phyloP scores from a whole-genome alignment of 2,113 vertebrate species.

The Rhizomys pruinosus region DNA sequence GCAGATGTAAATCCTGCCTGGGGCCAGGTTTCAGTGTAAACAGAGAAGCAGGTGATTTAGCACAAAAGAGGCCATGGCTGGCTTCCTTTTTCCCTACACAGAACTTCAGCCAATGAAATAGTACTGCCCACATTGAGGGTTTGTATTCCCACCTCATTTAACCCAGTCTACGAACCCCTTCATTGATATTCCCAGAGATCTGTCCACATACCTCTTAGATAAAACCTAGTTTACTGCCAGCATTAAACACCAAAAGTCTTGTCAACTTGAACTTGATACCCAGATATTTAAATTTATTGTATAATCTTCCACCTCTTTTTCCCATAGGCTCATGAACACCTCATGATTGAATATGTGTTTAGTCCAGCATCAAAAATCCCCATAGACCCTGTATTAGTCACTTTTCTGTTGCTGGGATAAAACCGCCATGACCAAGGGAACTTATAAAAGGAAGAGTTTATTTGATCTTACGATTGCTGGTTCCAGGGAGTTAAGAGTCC shows the following conservation, averaged over 20 bases:
- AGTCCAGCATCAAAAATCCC: background rate
- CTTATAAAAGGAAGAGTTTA: too few species aligned
- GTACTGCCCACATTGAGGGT: background rate
- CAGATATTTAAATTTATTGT: background rate
- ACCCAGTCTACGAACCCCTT: background rate
- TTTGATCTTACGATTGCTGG: too few species aligned
- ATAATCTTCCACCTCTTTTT: background rate
- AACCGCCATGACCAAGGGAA: too few species aligned
- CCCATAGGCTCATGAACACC: background rate
- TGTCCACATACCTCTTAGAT: background rate
- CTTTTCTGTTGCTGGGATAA: too few species aligned
- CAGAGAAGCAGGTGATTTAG: too few species aligned
- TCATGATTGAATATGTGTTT: background rate
- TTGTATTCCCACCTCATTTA: background rate
- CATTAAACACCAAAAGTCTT: background rate
- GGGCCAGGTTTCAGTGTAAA: too few species aligned
- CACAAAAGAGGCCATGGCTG: too few species aligned
- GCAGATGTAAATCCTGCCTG: too few species aligned
- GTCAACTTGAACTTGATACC: background rate
- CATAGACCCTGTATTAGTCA: too few species aligned
- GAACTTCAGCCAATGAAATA: too few species aligned
- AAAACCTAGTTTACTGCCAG: background rate
- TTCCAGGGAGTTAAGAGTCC: too few species aligned
- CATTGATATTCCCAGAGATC: background rate
- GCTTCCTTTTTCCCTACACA: too few species aligned